phyloP scores from a whole-genome alignment of 2,888 invertebrate species.

The Dilophus febrilis region DNA sequence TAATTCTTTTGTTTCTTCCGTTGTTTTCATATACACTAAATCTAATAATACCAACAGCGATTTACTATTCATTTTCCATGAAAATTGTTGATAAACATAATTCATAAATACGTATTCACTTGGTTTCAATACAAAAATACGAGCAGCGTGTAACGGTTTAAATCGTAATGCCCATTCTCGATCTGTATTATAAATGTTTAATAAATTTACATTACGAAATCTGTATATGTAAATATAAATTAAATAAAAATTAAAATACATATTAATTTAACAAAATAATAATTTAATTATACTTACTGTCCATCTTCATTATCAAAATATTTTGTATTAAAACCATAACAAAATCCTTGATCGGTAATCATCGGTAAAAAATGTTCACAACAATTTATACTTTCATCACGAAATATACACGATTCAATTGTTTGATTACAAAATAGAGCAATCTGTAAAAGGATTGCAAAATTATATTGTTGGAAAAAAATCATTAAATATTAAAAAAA shows the following conservation, averaged over 20 bases:
- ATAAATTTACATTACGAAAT: constrained; percentile 11
- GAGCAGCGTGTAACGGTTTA: constrained; percentile 21
- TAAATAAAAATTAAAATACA: not conserved
- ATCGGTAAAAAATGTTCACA: constrained; percentile 47
- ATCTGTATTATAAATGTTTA: constrained; percentile 30
- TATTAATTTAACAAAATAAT: too few relatives aligned
- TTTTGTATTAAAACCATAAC: constrained; percentile 46
- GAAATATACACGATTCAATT: constrained; percentile 46
- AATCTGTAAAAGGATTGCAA: too few relatives aligned
- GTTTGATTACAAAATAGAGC: constrained; percentile 20
- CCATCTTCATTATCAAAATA: constrained; percentile 9
- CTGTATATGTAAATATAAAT: not conserved
- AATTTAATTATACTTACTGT: constrained; percentile 21
- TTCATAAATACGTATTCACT: constrained; percentile 55
- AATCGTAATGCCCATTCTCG: constrained; percentile 29
- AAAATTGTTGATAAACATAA: constrained; percentile 44
- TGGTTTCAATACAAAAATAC: constrained; percentile 45
- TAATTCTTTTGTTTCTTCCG: constrained; percentile 52
- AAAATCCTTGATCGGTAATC: constrained; percentile 60
- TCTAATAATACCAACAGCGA: constrained; percentile 39
- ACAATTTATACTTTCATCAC: constrained; percentile 46
- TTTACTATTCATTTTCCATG: constrained; percentile 38
- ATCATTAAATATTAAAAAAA: too few relatives aligned
- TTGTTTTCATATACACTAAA: constrained; percentile 62
- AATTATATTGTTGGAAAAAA: too few relatives aligned